Base-by-base conservation (phyloP, 2,797 vertebrate species). In the Chaetodon trifasciatus region DNA sequence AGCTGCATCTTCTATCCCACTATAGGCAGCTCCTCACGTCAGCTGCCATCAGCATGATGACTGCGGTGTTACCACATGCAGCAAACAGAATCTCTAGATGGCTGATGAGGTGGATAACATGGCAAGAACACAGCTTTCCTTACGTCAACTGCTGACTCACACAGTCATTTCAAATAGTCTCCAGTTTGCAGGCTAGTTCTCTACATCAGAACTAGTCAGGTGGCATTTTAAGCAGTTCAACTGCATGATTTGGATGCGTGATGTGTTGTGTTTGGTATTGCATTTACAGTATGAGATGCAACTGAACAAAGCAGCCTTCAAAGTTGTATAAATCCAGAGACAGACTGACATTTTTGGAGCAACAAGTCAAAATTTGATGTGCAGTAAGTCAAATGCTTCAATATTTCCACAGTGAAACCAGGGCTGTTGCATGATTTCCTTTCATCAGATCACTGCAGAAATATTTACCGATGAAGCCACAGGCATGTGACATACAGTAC, bases 31-130 rank as follows among this genome's bases (percentile, higher is more conserved):
- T 37, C 17, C 13, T 19, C 40, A 50, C 2, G 3, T 57, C 46
- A 42, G 40, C 53, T 68, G 56, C 37, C 10, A 49, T 76, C 44
- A 77, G 42, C 9, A 32, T 7, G 46, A 76, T 62, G 74, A 72
- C 39, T 17, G 10, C 37, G 73, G 35, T 15, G 73, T 61, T 39
- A 32, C 39, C 50, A 56, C 40, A 68, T 16, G 69, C 21, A 50
- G 42, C 2, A 50, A 76, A 68, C 39, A 23, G 8, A n/a, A 5
- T 16, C 42, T 69, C 65, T 47, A 17, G 40, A 72, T 4, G 52
- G 23, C 7, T 15, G 63, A 72, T 39, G 50, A 73, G 55, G 57
- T 12, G 66, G 74, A 72, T 13, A 63, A 66, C 15, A 49, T 74
- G 35, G 55, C 57, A 74, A 56, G 68, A 62, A 71, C 42, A 40